Evolutionary conservation across 2,888 invertebrate genomes (phyloP).

Genomic region (Brenthis ino): DNA sequence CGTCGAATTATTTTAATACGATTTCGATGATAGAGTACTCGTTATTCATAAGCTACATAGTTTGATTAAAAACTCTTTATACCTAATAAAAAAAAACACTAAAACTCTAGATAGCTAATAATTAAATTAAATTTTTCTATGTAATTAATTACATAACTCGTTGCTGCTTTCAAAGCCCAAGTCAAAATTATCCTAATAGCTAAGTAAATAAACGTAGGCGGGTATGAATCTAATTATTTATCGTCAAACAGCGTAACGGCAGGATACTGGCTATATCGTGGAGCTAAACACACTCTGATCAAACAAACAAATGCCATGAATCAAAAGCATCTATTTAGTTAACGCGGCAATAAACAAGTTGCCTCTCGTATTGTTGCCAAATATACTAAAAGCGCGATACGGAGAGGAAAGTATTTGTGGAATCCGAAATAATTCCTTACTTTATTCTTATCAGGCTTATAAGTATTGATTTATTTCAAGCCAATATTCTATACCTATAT

Average conservation of each 20-base stretch:
- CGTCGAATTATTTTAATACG: too few species aligned
- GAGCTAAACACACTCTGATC: constrained; percentile 23
- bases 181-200: too few species aligned
- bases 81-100: too few species aligned
- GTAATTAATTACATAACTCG: too few species aligned
- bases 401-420: constrained; percentile 4
- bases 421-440: constrained; percentile 4
- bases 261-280: not conserved
- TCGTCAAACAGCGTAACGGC: constrained; percentile 5
- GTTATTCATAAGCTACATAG: too few species aligned
- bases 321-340: constrained; percentile 32
- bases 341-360: constrained; percentile 28
- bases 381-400: constrained; percentile 29
- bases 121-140: too few species aligned
- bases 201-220: too few species aligned
- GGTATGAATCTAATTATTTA: too few species aligned
- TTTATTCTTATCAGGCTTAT: constrained; percentile 1
- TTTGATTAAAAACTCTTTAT: too few species aligned
- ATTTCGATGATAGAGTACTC: too few species aligned
- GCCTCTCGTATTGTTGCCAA: constrained; percentile 30
- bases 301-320: constrained; percentile 24
- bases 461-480: constrained; percentile 11
- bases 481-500: not conserved
- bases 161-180: too few species aligned
- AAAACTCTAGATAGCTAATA: too few species aligned